Conservation (phyloP, 23 tunicate species). For the Phallusia fumigata region DNA sequence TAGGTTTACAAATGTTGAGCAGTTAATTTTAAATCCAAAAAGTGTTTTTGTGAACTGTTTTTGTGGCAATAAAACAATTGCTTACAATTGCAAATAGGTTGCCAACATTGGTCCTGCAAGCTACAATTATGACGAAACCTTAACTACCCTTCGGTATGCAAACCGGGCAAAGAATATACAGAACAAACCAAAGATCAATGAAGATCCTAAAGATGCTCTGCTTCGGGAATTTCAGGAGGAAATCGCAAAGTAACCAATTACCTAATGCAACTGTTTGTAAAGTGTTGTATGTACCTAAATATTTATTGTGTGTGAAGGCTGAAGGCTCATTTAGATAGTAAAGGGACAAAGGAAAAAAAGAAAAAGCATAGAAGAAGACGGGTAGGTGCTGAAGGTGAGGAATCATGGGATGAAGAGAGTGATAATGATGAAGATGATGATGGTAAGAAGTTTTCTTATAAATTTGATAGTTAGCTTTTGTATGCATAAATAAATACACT, state of each 20-base stretch:
- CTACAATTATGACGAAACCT: conserved; percentile 92
- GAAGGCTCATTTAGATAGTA: conserved; percentile 55
- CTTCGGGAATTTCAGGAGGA: conserved; percentile 98
- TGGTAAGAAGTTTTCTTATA: not conserved
- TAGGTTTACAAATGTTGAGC: not conserved
- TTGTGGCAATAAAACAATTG: too few relatives aligned
- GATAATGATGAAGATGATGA: conserved; percentile 62
- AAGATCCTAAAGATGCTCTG: conserved; percentile 99
- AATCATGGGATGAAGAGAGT: conserved; percentile 29
- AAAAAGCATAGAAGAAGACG: conserved; percentile 41
- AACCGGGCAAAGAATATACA: conserved; percentile 96
- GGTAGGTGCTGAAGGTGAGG: conserved; percentile 36
- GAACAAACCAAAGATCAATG: conserved; percentile 96
- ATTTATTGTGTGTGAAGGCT: conserved; percentile 25
- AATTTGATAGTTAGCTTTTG: not conserved
- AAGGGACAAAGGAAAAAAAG: conserved; percentile 23
- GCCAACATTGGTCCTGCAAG: conserved; percentile 99
- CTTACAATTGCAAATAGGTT: too few relatives aligned
- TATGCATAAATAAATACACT: not conserved
- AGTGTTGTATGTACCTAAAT: not conserved
- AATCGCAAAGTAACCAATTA: conserved; percentile 70
- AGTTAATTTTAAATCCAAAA: not conserved
- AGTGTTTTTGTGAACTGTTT: too few relatives aligned
- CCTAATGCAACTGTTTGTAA: not conserved
- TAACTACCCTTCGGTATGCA: conserved; percentile 94